phyloP scores from a whole-genome alignment of 2,888 invertebrate species.

The Drosophila maculinotata region DNA sequence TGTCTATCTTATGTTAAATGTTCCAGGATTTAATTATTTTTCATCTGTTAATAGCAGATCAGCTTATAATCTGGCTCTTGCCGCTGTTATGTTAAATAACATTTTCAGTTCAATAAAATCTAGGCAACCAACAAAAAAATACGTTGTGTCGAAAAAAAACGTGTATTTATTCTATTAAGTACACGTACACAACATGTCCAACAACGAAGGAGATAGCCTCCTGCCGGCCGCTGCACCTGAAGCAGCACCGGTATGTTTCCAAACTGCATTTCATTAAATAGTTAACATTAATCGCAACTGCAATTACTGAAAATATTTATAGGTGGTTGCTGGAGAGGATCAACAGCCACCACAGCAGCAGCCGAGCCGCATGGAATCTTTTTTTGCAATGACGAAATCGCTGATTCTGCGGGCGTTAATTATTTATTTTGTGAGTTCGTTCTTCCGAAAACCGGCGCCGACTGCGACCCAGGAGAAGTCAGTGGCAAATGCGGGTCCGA shows the following conservation, averaged over 20 bases:
- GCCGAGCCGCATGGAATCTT: constrained; percentile 90
- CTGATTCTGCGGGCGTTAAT: constrained; percentile 94
- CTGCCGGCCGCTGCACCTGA: constrained; percentile 47
- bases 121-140: constrained; percentile 35
- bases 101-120: constrained; percentile 44
- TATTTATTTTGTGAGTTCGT: constrained; percentile 96
- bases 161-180: constrained; percentile 51
- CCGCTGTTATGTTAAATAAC: constrained; percentile 39
- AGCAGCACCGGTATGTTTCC: constrained; percentile 44
- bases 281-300: not conserved
- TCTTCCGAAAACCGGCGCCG: constrained; percentile 90
- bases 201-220: constrained; percentile 56
- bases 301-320: no score
- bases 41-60: constrained; percentile 15
- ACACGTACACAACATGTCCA: constrained; percentile 67
- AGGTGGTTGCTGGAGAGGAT: constrained; percentile 52
- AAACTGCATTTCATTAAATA: not conserved
- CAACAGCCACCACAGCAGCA: constrained; percentile 83
- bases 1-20: constrained; percentile 18
- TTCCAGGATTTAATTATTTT: constrained; percentile 2
- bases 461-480: constrained; percentile 79
- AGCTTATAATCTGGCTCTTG: not conserved
- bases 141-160: constrained; percentile 59
- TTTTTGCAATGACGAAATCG: constrained; percentile 93
- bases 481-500: constrained; percentile 81